Percentiles rank a stretch among this genome's conserved stretches.
These are phyloP conservation scores for Cephalotes varians DNA, from an alignment of 2,888 invertebrate species.

Conservation along the genomic window DNA sequence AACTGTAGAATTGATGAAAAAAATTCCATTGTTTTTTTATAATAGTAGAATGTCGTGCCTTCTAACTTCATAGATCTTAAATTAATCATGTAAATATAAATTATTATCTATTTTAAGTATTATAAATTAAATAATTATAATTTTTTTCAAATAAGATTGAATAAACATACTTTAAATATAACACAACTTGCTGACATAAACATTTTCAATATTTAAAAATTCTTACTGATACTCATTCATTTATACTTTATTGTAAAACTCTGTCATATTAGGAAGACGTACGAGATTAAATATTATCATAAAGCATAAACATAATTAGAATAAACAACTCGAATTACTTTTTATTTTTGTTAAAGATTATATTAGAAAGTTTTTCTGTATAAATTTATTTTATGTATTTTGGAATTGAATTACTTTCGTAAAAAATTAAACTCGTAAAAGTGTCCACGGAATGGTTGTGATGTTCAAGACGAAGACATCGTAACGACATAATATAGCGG, in stretches of 20 bases:
- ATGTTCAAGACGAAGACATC: slow-evolving; percentile 8
- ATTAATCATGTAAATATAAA: no score
- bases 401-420: background rate
- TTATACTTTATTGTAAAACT: background rate
- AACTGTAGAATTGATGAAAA: no score
- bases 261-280: background rate
- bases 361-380: background rate
- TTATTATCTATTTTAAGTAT: no score
- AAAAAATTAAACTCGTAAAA: background rate
- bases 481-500: slow-evolving; percentile 7
- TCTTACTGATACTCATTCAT: background rate
- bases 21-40: no score
- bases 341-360: background rate
- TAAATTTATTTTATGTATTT: background rate
- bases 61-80: no score
- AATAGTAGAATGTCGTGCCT: no score
- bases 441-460: background rate
- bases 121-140: background rate
- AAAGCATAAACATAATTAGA: background rate
- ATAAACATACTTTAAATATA: background rate
- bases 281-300: background rate
- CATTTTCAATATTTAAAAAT: background rate
- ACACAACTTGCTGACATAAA: background rate
- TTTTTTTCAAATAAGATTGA: background rate
- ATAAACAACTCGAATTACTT: background rate